phyloP scores from a whole-genome alignment of 1,140 invertebrate genomes.

The Oedothorax gibbosus region DNA sequence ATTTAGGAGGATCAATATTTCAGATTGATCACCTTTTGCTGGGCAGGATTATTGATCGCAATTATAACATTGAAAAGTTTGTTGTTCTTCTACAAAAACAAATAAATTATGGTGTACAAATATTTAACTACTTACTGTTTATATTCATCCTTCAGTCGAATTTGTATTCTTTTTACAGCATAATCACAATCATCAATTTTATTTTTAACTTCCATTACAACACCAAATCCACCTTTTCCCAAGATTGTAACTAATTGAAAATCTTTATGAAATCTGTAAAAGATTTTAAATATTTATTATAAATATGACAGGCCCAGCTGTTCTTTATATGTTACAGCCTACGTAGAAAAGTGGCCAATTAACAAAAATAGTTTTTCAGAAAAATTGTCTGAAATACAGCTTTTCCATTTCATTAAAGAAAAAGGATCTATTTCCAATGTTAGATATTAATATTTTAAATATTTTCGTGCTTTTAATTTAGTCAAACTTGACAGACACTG shows the following conservation, averaged over 20 bases:
- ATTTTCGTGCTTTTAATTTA: too few relatives aligned
- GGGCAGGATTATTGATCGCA: not conserved
- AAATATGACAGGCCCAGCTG: not conserved
- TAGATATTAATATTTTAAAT: too few relatives aligned
- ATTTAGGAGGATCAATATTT: too few relatives aligned
- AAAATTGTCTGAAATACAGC: too few relatives aligned
- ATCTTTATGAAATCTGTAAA: slow-evolving; percentile 78
- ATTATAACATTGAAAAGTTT: not conserved
- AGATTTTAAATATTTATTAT: not conserved
- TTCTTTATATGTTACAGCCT: not conserved
- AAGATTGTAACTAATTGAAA: slow-evolving; percentile 87
- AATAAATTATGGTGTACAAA: too few relatives aligned
- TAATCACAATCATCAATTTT: slow-evolving; percentile 95
- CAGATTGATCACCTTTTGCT: too few relatives aligned
- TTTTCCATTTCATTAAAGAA: too few relatives aligned
- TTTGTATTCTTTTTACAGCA: slow-evolving; percentile 90
- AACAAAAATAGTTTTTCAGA: too few relatives aligned
- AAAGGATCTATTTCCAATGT: too few relatives aligned
- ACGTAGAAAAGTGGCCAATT: not conserved
- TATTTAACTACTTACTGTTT: slow-evolving; percentile 73
- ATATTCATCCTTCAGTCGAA: slow-evolving; percentile 75
- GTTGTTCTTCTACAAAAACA: not conserved
- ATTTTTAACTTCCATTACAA: slow-evolving; percentile 95
- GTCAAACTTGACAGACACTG: too few relatives aligned
- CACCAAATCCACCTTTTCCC: slow-evolving; percentile 95